phyloP scores from a whole-genome alignment of 2,797 vertebrate genomes.

The Hemitrygon akajei region DNA sequence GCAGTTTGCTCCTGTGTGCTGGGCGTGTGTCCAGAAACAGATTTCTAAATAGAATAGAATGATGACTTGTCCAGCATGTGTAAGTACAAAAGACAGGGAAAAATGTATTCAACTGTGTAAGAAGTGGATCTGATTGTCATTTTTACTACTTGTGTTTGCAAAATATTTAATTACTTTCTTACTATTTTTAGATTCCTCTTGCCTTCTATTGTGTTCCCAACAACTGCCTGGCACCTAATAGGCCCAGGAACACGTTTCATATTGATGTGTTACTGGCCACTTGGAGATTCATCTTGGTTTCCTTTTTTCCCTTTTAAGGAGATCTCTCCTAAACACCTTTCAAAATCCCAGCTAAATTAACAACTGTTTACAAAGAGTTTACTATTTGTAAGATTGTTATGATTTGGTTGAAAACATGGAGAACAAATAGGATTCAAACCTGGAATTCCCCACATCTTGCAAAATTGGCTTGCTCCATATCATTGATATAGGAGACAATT shows the following conservation, averaged over 20 bases:
- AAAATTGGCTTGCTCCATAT: neutral
- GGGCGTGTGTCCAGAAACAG: neutral
- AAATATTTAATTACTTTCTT: neutral
- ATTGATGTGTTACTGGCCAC: neutral
- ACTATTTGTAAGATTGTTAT: neutral
- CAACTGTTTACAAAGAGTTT: neutral
- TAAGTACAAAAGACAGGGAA: neutral
- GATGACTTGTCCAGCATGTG: neutral
- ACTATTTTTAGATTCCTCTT: neutral
- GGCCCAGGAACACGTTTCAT: neutral
- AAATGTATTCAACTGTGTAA: neutral
- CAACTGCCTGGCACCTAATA: too few relatives aligned
- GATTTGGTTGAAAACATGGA: neutral
- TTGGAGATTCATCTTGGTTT: neutral
- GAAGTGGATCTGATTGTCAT: neutral
- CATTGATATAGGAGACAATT: too few relatives aligned
- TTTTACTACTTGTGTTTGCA: neutral
- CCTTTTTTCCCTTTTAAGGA: neutral
- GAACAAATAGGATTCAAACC: too few relatives aligned
- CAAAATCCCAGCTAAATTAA: neutral
- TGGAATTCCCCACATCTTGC: neutral
- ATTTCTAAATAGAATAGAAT: neutral
- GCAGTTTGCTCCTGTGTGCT: neutral
- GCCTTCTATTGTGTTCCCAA: neutral
- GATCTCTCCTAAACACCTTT: neutral